These are phyloP conservation scores for Procambarus virginalis DNA, from an alignment of 1,140 invertebrate species.

Conservation along the genomic window DNA sequence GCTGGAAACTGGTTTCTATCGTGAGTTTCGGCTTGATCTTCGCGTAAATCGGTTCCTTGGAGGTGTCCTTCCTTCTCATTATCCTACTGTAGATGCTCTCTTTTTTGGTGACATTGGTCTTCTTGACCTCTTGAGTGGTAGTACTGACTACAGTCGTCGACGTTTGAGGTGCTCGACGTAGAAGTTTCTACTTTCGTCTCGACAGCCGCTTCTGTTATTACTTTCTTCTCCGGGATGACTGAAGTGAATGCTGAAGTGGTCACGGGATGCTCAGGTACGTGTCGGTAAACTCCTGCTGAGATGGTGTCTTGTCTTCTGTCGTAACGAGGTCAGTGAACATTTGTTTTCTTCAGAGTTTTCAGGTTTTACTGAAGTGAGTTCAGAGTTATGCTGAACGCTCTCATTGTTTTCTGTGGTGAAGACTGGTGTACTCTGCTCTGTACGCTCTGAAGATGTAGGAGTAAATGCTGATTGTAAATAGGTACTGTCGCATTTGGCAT, in stretches of 20 bases:
- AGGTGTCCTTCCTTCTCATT: constrained; percentile 56
- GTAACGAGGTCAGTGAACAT: constrained; percentile 17
- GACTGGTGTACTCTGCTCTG: constrained; percentile 12
- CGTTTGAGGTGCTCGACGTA: not conserved
- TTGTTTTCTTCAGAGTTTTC: not conserved
- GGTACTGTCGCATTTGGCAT: constrained; percentile 21
- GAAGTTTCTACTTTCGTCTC: not conserved
- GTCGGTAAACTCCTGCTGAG: not conserved
- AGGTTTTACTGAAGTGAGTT: not conserved
- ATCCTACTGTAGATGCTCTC: constrained; percentile 70
- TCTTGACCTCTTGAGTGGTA: not conserved
- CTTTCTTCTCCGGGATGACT: not conserved
- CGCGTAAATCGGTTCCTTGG: constrained; percentile 68
- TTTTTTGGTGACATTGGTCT: constrained; percentile 49
- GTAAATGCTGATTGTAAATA: constrained; percentile 9
- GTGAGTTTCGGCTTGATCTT: constrained; percentile 67
- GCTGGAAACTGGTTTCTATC: constrained; percentile 68
- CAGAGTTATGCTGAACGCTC: not conserved
- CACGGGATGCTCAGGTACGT: not conserved
- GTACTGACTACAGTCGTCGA: not conserved
- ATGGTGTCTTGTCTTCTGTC: not conserved
- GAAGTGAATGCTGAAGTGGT: constrained; percentile 8
- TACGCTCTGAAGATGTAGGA: constrained; percentile 5
- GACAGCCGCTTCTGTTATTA: not conserved
- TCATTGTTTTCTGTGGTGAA: not conserved